Percentiles rank a stretch among this genome's conserved stretches.
These are phyloP conservation scores for Rhynchopsitta pachyrhyncha DNA, from an alignment of 2,113 vertebrate species.

Conservation along the genomic window DNA sequence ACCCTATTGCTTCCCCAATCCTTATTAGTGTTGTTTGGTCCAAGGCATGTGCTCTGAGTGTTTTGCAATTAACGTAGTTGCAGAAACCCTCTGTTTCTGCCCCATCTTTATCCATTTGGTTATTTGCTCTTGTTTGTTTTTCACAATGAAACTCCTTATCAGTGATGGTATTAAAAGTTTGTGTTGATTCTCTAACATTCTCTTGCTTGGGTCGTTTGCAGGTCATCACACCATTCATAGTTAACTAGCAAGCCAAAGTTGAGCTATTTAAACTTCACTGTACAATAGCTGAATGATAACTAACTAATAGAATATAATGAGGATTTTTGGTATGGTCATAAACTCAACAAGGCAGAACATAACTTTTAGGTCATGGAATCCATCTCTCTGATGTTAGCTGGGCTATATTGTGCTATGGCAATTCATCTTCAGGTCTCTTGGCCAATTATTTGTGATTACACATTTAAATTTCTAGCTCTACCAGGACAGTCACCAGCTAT, in stretches of 20 bases:
- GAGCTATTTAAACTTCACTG: background rate
- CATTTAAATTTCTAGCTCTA: background rate
- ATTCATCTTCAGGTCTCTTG: background rate
- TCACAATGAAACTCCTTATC: background rate
- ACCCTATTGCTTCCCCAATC: background rate
- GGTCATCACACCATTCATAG: background rate
- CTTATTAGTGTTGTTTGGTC: background rate
- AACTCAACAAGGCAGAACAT: background rate
- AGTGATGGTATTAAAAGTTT: background rate
- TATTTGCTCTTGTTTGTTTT: background rate
- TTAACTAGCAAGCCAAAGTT: background rate
- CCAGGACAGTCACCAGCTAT: background rate
- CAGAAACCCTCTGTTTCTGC: background rate
- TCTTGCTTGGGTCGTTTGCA: background rate
- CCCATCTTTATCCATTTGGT: background rate
- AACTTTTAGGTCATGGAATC: background rate
- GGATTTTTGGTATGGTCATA: background rate
- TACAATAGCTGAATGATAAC: background rate
- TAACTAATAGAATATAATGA: background rate
- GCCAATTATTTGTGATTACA: background rate
- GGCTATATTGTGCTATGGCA: background rate
- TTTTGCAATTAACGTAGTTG: background rate
- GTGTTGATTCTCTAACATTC: background rate
- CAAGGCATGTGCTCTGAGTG: background rate
- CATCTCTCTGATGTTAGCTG: background rate